phyloP scores from a whole-genome alignment of 2,113 vertebrate genomes.

The Charadrius vociferus region DNA sequence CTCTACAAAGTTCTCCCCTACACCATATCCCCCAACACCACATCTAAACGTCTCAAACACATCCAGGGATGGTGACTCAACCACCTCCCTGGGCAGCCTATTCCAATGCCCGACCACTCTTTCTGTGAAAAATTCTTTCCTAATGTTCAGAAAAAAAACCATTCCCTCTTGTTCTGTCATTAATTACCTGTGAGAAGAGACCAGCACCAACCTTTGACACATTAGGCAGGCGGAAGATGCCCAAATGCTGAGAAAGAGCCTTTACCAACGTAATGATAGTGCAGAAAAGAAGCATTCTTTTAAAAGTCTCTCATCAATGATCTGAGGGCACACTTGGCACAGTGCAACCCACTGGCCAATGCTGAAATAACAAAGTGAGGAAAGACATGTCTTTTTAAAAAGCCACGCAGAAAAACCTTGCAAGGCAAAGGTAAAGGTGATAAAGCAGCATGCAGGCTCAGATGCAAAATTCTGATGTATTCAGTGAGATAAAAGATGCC shows the following conservation, averaged over 20 bases:
- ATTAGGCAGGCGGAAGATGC: not conserved
- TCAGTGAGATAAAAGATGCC: not conserved
- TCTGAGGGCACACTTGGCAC: not conserved
- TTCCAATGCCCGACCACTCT: no score
- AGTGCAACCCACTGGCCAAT: rapidly evolving
- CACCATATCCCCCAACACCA: no score
- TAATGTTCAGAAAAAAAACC: no score
- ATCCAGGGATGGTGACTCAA: no score
- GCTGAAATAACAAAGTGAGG: not conserved
- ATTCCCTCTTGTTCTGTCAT: no score
- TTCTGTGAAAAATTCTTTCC: no score
- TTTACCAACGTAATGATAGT: rapidly evolving
- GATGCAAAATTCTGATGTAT: not conserved
- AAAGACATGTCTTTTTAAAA: not conserved
- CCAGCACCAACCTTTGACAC: no score
- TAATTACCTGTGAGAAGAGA: no score
- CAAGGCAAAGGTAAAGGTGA: not conserved
- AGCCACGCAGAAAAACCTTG: not conserved
- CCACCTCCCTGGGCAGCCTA: no score
- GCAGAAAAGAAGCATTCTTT: not conserved
- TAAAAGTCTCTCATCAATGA: not conserved
- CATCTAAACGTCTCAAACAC: no score
- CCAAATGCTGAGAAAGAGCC: not conserved
- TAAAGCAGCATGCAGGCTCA: not conserved
- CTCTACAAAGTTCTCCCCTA: no score